A percentile compares a stretch with the other conserved stretches of the same genome.
Evolutionary conservation across 2,888 invertebrate species (phyloP).

Genomic region (Drosophila subquinaria): DNA sequence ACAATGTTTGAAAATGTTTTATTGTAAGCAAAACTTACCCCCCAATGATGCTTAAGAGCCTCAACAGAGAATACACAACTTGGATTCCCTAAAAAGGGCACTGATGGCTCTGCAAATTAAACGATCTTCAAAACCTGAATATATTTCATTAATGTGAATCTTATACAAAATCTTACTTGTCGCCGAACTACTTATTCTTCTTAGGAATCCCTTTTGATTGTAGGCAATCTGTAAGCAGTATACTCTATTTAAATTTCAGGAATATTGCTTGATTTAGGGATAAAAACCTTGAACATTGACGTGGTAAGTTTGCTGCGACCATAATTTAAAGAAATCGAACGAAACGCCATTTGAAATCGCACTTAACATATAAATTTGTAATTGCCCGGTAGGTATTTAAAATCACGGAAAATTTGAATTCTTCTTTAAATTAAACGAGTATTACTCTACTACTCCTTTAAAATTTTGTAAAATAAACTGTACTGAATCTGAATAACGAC

Average conservation of each 20-base stretch:
- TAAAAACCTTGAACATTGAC: neutral
- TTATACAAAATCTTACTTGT: neutral
- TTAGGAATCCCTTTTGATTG: neutral
- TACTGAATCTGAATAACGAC: neutral
- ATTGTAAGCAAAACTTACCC: constrained; percentile 2
- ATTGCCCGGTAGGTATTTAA: neutral
- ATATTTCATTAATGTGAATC: neutral
- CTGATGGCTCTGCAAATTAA: constrained; percentile 6
- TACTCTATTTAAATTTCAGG: neutral
- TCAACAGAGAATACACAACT: neutral
- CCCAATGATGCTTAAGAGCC: constrained; percentile 11
- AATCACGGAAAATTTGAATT: neutral
- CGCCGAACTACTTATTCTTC: neutral
- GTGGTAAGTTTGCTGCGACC: neutral
- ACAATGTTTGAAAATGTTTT: no score
- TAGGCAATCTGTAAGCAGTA: neutral
- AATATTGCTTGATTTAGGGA: neutral
- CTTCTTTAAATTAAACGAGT: neutral
- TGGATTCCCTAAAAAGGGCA: constrained; percentile 1
- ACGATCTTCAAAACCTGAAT: neutral
- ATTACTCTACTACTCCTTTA: neutral
- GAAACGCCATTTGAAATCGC: neutral
- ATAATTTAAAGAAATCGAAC: neutral
- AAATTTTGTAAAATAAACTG: neutral
- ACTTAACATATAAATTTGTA: neutral